Conservation (phyloP, 2,888 invertebrate genomes). For the Pandemis corylana region DNA sequence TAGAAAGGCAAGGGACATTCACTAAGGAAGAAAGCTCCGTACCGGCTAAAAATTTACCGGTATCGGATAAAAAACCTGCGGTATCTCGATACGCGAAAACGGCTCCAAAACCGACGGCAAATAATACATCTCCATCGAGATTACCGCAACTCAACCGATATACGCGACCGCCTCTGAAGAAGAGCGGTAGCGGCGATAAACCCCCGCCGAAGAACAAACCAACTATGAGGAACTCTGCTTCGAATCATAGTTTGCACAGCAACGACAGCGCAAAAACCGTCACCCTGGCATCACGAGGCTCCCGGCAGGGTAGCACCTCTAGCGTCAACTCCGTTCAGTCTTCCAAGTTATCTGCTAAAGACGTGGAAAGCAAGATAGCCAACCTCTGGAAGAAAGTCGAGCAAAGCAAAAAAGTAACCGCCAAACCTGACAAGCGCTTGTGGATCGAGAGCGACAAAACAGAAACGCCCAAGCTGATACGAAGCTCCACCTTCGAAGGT, state of each 20-base stretch:
- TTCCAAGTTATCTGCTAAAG: constrained; percentile 82
- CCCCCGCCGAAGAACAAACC: constrained; percentile 59
- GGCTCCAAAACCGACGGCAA: constrained; percentile 60
- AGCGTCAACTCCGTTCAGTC: constrained; percentile 86
- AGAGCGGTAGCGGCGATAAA: constrained; percentile 56
- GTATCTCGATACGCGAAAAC: constrained; percentile 58
- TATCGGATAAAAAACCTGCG: constrained; percentile 63
- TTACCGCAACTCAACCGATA: constrained; percentile 68
- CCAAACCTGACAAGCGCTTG: constrained; percentile 85
- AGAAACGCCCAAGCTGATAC: constrained; percentile 77
- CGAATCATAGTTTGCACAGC: constrained; percentile 85
- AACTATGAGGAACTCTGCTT: constrained; percentile 79
- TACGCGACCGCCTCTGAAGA: constrained; percentile 61
- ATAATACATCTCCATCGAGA: constrained; percentile 77
- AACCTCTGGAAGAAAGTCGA: constrained; percentile 92
- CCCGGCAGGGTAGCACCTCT: constrained; percentile 78
- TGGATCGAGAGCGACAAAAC: constrained; percentile 83
- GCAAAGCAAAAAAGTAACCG: constrained; percentile 85
- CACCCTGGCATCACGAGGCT: constrained; percentile 67
- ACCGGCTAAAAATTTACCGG: constrained; percentile 68
- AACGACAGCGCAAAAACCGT: constrained; percentile 79
- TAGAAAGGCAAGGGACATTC: constrained; percentile 95
- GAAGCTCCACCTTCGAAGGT: constrained; percentile 88
- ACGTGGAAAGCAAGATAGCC: constrained; percentile 91
- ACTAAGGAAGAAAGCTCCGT: constrained; percentile 91